Percentiles rank a stretch among this genome's conserved stretches.
These are phyloP conservation scores for Hydropsyche tenuis DNA, from an alignment of 1,140 invertebrate species.

Conservation along the genomic window DNA sequence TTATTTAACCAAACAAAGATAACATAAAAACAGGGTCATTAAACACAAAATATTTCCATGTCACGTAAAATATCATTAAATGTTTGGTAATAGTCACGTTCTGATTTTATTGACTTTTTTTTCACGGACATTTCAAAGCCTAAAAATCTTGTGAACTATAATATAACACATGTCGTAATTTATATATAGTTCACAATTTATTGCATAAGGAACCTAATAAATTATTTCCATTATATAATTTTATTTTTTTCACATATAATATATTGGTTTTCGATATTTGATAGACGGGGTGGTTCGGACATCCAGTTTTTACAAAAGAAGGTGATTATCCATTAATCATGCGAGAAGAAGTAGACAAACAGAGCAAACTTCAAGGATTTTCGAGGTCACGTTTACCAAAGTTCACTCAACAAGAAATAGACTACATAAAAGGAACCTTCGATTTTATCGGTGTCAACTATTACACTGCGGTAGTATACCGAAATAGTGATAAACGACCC, in stretches of 20 bases:
- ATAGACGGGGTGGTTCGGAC: slow-evolving; percentile 63
- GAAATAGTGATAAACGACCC: slow-evolving; percentile 11
- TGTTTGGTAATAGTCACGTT: too few species aligned
- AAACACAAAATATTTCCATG: too few species aligned
- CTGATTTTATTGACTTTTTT: not conserved
- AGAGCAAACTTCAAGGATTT: slow-evolving; percentile 59
- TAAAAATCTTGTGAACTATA: not conserved
- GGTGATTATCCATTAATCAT: slow-evolving; percentile 66
- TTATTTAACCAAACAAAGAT: too few species aligned
- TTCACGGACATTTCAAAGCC: not conserved
- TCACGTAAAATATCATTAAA: too few species aligned
- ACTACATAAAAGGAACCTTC: slow-evolving; percentile 53
- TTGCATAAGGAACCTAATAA: too few species aligned
- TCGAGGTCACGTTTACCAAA: slow-evolving; percentile 55
- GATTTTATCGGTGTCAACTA: slow-evolving; percentile 46
- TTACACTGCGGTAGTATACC: slow-evolving; percentile 42
- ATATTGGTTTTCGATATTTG: slow-evolving; percentile 30
- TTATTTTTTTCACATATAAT: slow-evolving; percentile 3
- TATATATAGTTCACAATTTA: not conserved
- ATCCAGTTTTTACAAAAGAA: slow-evolving; percentile 60
- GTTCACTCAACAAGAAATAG: slow-evolving; percentile 54
- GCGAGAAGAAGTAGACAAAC: slow-evolving; percentile 58
- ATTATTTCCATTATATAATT: not conserved
- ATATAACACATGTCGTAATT: not conserved
- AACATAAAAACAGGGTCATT: too few species aligned